Evolutionary conservation across 1,140 invertebrate genomes (phyloP).

Genomic region (Pachypsylla venusta): DNA sequence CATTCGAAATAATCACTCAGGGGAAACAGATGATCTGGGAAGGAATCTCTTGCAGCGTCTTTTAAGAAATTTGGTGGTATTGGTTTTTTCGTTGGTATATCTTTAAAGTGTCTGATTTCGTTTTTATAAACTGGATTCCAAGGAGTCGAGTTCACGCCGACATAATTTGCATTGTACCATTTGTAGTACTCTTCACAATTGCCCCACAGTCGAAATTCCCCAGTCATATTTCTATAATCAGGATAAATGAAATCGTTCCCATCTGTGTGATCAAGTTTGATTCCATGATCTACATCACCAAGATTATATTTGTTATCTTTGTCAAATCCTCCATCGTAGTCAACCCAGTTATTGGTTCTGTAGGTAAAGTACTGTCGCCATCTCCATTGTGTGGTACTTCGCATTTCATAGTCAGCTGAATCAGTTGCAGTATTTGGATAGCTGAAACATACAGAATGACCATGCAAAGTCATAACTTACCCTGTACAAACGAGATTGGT

Average conservation of each 20-base stretch:
- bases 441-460: too few species aligned
- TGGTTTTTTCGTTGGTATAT: conserved; percentile 3
- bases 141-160: not conserved
- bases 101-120: not conserved
- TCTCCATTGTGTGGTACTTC: conserved; percentile 2
- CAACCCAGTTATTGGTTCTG: conserved; percentile 6
- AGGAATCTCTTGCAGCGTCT: not conserved
- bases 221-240: not conserved
- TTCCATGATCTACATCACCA: not conserved
- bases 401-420: not conserved
- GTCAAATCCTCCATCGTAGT: not conserved
- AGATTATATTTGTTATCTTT: not conserved
- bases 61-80: not conserved
- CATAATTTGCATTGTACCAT: not conserved
- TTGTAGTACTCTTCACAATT: not conserved
- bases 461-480: too few species aligned
- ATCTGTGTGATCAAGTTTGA: not conserved
- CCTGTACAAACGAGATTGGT: too few species aligned
- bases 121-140: not conserved
- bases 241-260: not conserved
- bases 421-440: not conserved
- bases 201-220: not conserved
- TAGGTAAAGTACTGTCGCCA: not conserved
- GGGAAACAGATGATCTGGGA: conserved; percentile 1
- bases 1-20: not conserved